phyloP scores from a whole-genome alignment of 2,113 vertebrate genomes.

The Hiodon alosoides region DNA sequence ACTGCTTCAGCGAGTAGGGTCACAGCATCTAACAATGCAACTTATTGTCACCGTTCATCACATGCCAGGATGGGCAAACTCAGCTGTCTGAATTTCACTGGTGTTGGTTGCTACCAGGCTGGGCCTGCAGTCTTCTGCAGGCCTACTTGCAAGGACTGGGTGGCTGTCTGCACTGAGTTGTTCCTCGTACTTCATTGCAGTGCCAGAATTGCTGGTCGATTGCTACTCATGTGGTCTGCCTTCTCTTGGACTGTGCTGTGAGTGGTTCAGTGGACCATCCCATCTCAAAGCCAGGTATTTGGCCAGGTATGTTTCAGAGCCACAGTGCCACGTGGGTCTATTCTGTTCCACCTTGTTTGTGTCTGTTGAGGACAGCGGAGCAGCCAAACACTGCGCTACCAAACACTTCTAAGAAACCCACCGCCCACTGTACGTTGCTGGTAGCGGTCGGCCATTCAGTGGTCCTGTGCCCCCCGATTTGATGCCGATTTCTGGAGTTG shows the following conservation, averaged over 20 bases:
- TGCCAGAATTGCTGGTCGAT: neutral
- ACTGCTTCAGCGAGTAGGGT: conserved; percentile 23
- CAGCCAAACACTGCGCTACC: too few relatives aligned
- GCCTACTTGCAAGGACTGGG: neutral
- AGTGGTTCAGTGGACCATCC: too few relatives aligned
- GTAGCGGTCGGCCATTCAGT: too few relatives aligned
- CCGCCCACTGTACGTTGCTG: too few relatives aligned
- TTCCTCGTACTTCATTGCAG: neutral
- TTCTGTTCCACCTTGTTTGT: neutral
- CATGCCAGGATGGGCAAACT: conserved; percentile 30
- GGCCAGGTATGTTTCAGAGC: conserved; percentile 26
- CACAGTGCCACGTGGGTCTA: conserved; percentile 36
- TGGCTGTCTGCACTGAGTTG: neutral
- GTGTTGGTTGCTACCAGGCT: conserved; percentile 46
- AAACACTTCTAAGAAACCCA: too few relatives aligned
- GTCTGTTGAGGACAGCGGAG: too few relatives aligned
- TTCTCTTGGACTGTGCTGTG: too few relatives aligned
- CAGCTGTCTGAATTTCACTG: conserved; percentile 62
- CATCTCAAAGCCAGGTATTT: too few relatives aligned
- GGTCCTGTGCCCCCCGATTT: too few relatives aligned
- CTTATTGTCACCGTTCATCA: conserved; percentile 37
- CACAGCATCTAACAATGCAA: conserved; percentile 26
- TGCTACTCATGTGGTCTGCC: neutral
- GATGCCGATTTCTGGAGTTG: neutral
- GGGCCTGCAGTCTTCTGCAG: conserved; percentile 26